Conservation (phyloP, 2,797 vertebrate species). For the Pangasius djambal region DNA sequence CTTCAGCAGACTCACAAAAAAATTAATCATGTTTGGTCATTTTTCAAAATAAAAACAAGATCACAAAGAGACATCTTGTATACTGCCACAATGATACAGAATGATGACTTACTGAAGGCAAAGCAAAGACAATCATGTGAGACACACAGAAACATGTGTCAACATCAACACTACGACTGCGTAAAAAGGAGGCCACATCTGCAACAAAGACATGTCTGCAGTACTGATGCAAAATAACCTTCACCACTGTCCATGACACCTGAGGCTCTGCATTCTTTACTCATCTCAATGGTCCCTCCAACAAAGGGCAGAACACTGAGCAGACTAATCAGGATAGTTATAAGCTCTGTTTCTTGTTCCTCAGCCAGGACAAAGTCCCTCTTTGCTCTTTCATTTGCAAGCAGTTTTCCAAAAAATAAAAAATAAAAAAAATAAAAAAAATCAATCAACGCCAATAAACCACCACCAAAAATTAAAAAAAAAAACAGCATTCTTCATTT, state of each 20-base stretch:
- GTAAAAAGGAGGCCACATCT: background rate
- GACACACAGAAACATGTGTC: background rate
- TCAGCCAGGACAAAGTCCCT: background rate
- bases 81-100: background rate
- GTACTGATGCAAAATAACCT: conserved; percentile 12
- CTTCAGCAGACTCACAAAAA: background rate
- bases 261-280: conserved; percentile 27
- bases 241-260: background rate
- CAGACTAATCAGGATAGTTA: conserved; percentile 23
- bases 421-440: background rate
- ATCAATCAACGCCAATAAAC: background rate
- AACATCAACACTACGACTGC: background rate
- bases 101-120: background rate
- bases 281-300: conserved; percentile 13
- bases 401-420: background rate
- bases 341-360: background rate
- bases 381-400: background rate
- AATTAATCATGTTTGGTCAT: background rate
- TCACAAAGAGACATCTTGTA: too few species aligned
- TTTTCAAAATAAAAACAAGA: background rate
- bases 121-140: background rate
- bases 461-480: background rate
- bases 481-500: background rate
- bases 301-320: conserved; percentile 1
- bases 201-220: background rate